These are phyloP conservation scores for Pteria penguin DNA, from an alignment of 2,888 invertebrate genomes.

Conservation along the genomic window DNA sequence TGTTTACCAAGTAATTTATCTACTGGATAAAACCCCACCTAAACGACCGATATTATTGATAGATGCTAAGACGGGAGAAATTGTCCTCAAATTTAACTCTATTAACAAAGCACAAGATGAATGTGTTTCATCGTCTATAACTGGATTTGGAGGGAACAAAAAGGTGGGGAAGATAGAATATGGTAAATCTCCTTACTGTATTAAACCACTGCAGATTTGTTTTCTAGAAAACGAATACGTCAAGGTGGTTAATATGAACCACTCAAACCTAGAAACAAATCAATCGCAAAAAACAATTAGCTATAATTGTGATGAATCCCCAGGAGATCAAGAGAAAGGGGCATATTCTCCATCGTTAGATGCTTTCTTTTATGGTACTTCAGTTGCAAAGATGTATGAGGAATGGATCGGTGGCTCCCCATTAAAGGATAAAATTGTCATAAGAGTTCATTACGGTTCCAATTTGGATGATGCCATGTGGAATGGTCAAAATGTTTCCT, in stretches of 20 bases:
- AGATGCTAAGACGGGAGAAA: neutral
- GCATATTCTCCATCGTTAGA: constrained; percentile 58
- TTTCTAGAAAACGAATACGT: constrained; percentile 60
- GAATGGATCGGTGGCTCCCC: constrained; percentile 55
- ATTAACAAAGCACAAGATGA: neutral
- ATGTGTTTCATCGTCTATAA: neutral
- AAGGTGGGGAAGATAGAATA: constrained; percentile 57
- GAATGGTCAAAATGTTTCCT: constrained; percentile 58
- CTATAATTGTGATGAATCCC: constrained; percentile 50
- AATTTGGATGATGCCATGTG: constrained; percentile 62
- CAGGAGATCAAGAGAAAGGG: constrained; percentile 56
- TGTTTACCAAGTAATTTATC: neutral
- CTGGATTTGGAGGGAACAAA: constrained; percentile 56
- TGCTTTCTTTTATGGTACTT: constrained; percentile 58
- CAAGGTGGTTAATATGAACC: constrained; percentile 54
- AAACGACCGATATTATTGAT: constrained; percentile 53
- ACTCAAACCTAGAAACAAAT: constrained; percentile 4
- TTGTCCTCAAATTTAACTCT: neutral
- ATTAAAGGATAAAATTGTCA: constrained; percentile 46
- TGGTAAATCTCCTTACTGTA: constrained; percentile 46
- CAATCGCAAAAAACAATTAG: constrained; percentile 39
- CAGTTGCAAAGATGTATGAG: constrained; percentile 58
- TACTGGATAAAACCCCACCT: neutral
- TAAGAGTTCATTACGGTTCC: constrained; percentile 62
- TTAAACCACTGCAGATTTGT: constrained; percentile 47